A percentile compares a stretch with the other conserved stretches of the same genome.
These are phyloP conservation scores for Agrochola circellaris DNA, from an alignment of 2,888 invertebrate genomes.

Conservation along the genomic window DNA sequence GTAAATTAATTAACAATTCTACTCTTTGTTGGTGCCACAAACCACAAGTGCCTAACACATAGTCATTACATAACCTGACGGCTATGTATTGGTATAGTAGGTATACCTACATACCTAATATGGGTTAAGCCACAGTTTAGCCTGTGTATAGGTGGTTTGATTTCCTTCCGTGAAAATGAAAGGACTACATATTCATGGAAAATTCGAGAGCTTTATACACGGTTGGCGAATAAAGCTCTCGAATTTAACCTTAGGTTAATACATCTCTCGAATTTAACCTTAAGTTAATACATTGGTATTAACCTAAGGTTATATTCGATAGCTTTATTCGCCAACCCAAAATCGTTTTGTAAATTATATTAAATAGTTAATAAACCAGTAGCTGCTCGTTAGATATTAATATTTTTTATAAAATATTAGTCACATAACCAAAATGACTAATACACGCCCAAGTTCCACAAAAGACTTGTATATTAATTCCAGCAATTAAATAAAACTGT, in stretches of 20 bases:
- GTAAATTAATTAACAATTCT: constrained; percentile 63
- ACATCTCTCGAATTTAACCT: no score
- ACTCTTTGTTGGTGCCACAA: constrained; percentile 64
- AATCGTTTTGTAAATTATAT: neutral
- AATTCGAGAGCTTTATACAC: no score
- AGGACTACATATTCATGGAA: neutral
- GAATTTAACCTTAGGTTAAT: no score
- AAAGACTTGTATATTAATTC: constrained; percentile 43
- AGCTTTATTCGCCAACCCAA: neutral
- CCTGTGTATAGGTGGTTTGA: neutral
- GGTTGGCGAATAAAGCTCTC: no score
- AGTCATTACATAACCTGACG: constrained; percentile 45
- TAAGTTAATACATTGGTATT: no score
- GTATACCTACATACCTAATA: neutral
- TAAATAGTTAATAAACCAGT: neutral
- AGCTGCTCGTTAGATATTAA: neutral
- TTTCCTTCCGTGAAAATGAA: neutral
- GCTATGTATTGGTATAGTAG: constrained; percentile 13
- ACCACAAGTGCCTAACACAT: constrained; percentile 65
- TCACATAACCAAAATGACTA: constrained; percentile 47
- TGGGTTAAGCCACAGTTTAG: neutral
- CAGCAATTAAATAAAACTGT: constrained; percentile 47
- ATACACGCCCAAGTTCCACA: constrained; percentile 26
- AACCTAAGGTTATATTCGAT: no score
- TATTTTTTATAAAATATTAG: constrained; percentile 11